Percentiles rank a stretch among this genome's conserved stretches.
Conservation (phyloP, 2,888 invertebrate species). For the Junonia oenone region DNA sequence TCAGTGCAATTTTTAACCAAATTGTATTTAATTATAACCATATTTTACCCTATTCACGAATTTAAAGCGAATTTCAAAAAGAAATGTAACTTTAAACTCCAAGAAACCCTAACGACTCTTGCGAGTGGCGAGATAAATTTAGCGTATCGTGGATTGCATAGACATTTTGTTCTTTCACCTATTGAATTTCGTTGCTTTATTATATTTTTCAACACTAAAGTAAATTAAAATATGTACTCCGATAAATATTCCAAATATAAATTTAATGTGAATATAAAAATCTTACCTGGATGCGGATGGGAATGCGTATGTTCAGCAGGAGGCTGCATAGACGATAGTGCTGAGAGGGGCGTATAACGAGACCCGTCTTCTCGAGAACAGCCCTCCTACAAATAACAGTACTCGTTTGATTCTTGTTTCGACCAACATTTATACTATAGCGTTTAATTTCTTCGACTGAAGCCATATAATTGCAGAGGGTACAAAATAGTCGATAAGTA, state of each 20-base stretch:
- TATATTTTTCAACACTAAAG: too few relatives aligned
- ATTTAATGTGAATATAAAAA: not conserved
- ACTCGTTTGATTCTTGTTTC: not conserved
- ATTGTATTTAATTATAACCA: conserved; percentile 8
- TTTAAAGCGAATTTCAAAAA: not conserved
- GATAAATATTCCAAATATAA: not conserved
- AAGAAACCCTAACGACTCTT: too few relatives aligned
- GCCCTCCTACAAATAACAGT: conserved; percentile 52
- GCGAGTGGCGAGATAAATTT: too few relatives aligned
- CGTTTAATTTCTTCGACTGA: not conserved
- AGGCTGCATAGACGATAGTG: conserved; percentile 93
- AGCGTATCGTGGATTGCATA: too few relatives aligned
- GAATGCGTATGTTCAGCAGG: conserved; percentile 73
- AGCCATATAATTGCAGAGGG: conserved; percentile 3
- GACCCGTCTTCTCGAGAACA: conserved; percentile 64
- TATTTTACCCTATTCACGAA: not conserved
- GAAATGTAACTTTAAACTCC: too few relatives aligned
- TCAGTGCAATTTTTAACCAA: conserved; percentile 17
- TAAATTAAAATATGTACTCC: too few relatives aligned
- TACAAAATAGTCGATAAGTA: not conserved
- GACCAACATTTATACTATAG: not conserved
- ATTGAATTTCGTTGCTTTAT: too few relatives aligned
- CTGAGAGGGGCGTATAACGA: conserved; percentile 90
- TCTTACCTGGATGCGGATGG: conserved; percentile 81
- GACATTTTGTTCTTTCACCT: too few relatives aligned